phyloP scores from a whole-genome alignment of 2,888 invertebrate species.

The Diaperis boleti region DNA sequence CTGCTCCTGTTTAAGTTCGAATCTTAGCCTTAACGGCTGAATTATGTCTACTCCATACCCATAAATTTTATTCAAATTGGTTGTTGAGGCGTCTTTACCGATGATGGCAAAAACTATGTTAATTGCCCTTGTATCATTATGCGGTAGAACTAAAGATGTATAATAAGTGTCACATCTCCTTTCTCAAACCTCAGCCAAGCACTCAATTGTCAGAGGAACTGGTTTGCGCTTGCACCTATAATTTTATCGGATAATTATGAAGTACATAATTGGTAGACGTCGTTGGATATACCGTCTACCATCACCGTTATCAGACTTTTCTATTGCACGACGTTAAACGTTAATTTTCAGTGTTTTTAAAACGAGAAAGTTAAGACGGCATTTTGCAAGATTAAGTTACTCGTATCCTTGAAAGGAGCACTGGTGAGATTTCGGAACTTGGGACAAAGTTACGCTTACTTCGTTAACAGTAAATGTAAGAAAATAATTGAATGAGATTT shows the following conservation, averaged over 20 bases:
- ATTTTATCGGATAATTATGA: slow-evolving; percentile 25
- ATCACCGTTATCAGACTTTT: slow-evolving; percentile 24
- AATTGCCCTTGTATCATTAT: no score
- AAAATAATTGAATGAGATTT: neutral
- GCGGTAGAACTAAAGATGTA: no score
- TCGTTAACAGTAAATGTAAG: neutral
- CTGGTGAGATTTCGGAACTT: neutral
- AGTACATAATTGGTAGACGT: slow-evolving; percentile 6
- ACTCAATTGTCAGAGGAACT: neutral
- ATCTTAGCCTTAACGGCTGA: no score
- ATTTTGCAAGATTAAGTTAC: slow-evolving; percentile 9
- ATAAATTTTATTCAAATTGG: no score
- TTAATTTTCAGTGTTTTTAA: slow-evolving; percentile 10
- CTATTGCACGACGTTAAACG: slow-evolving; percentile 8
- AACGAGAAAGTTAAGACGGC: slow-evolving; percentile 19
- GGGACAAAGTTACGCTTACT: neutral
- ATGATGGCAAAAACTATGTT: no score
- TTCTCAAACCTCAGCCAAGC: neutral
- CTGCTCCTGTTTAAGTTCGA: no score
- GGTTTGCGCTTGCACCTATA: slow-evolving; percentile 17
- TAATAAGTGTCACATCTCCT: neutral
- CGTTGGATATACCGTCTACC: slow-evolving; percentile 8
- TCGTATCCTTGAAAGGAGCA: slow-evolving; percentile 17
- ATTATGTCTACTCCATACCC: no score
- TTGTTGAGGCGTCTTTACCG: no score